phyloP scores from a whole-genome alignment of 1,140 invertebrate genomes.

The Euwallacea fornicatus region DNA sequence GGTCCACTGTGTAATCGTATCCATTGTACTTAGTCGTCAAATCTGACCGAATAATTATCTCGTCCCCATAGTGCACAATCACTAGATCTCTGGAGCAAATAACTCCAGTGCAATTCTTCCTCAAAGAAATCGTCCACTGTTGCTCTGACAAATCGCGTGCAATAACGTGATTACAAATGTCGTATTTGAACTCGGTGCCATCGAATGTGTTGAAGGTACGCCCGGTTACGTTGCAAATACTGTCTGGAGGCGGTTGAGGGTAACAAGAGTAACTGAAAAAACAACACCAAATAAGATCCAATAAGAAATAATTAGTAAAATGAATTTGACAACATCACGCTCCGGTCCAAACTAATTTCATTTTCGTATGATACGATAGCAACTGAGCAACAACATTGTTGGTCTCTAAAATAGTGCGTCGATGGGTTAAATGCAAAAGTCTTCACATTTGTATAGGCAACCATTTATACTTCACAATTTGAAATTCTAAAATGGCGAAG shows the following conservation, averaged over 20 bases:
- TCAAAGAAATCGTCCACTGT: constrained; percentile 66
- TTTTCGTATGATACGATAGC: no score
- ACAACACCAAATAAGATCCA: no score
- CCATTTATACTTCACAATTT: no score
- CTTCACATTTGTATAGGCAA: no score
- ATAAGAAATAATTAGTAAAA: no score
- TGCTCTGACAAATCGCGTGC: constrained; percentile 65
- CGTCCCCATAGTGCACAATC: constrained; percentile 60
- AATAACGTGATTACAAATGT: constrained; percentile 77
- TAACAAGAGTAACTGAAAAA: constrained; percentile 62
- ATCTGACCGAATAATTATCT: constrained; percentile 64
- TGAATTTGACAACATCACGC: no score
- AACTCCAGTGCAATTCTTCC: constrained; percentile 61
- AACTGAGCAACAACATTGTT: no score
- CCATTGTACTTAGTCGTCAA: constrained; percentile 69
- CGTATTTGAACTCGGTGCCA: constrained; percentile 72
- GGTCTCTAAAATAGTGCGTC: no score
- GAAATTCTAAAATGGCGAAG: no score
- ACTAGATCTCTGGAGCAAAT: constrained; percentile 61
- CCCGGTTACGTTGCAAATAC: constrained; percentile 71
- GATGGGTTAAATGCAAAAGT: no score
- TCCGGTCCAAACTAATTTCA: no score
- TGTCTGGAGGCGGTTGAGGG: constrained; percentile 61
- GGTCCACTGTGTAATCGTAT: constrained; percentile 64
- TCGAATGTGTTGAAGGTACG: constrained; percentile 79